These are phyloP conservation scores for Tetranychus piercei DNA, from an alignment of 2,888 invertebrate genomes.

Conservation along the genomic window DNA sequence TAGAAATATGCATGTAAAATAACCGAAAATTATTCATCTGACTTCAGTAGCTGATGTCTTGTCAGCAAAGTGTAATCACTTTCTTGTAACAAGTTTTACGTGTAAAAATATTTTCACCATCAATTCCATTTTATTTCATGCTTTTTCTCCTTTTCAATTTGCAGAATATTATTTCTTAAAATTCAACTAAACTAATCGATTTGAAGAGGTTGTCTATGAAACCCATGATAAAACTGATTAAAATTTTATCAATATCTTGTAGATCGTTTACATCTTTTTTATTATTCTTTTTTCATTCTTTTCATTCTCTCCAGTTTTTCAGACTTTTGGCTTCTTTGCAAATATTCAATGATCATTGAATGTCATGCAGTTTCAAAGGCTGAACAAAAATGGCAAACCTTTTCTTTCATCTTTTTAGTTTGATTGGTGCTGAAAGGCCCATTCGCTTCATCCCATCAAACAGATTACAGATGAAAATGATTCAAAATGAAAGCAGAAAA, in stretches of 20 bases:
- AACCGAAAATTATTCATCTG: neutral
- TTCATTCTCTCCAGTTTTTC: neutral
- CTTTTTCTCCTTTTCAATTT: neutral
- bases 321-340: neutral
- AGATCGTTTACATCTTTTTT: neutral
- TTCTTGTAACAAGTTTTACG: neutral
- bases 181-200: neutral
- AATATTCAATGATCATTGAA: neutral
- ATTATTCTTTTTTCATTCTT: neutral
- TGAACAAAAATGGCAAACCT: slow-evolving; percentile 1
- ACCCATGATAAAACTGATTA: neutral
- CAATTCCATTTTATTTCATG: neutral
- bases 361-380: neutral
- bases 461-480: neutral
- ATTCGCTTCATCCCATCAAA: neutral
- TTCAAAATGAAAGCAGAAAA: neutral
- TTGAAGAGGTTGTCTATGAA: neutral
- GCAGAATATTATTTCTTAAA: neutral
- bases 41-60: neutral
- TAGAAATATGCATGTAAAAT: neutral
- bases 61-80: neutral
- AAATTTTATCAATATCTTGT: neutral
- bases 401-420: neutral
- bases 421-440: neutral
- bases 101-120: no score